Percentiles rank a stretch among this genome's conserved stretches.
These are phyloP conservation scores for Phenganax stokvisi DNA, from an alignment of 92 coral and sea anemone genomes.

Conservation along the genomic window DNA sequence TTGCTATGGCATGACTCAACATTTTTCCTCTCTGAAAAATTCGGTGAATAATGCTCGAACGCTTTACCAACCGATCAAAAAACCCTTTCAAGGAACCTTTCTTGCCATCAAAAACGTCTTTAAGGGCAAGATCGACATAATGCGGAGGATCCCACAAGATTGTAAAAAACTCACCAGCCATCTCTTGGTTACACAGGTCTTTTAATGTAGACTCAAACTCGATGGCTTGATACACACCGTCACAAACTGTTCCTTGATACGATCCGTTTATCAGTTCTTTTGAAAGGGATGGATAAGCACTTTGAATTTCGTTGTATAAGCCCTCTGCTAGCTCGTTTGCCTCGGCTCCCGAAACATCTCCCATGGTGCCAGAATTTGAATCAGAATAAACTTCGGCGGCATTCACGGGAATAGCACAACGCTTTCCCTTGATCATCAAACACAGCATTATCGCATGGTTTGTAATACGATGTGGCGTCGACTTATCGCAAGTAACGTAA, in stretches of 20 bases:
- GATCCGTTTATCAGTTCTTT: constrained; percentile 5
- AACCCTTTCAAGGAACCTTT: constrained; percentile 12
- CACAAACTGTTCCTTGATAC: constrained; percentile 26
- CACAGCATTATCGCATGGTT: constrained; percentile 22
- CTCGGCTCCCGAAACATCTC: constrained; percentile 25
- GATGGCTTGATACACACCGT: constrained; percentile 12
- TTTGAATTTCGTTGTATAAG: neutral
- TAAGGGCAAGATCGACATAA: constrained; percentile 19
- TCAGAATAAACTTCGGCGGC: constrained; percentile 19
- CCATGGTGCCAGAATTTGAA: neutral
- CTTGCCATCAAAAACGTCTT: constrained; percentile 21
- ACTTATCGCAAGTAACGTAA: constrained; percentile 7
- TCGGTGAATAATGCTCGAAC: constrained; percentile 14
- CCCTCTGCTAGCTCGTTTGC: constrained; percentile 8
- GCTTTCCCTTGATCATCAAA: neutral
- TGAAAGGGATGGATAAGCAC: constrained; percentile 9
- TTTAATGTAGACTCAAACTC: constrained; percentile 12
- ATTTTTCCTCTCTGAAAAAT: constrained; percentile 24
- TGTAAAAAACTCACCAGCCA: neutral
- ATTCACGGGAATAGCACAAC: neutral
- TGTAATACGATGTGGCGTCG: neutral
- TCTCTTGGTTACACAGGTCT: constrained; percentile 5
- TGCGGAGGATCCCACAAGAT: constrained; percentile 26
- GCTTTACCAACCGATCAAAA: constrained; percentile 13
- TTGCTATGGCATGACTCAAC: constrained; percentile 22